Base-by-base conservation (phyloP, 2,888 invertebrate genomes). In the Drosophila pseudotakahashii region DNA sequence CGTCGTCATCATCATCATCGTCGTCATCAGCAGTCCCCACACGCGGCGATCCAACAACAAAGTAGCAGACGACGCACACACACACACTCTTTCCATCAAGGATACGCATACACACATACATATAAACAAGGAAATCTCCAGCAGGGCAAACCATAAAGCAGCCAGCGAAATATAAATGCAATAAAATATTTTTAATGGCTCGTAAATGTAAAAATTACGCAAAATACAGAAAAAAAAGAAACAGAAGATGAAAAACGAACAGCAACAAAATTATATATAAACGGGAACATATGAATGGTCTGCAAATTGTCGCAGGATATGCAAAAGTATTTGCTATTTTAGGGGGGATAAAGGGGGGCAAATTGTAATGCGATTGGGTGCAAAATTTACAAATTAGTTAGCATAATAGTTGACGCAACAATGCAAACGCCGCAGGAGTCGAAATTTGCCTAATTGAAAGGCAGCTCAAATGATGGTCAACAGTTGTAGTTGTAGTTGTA, bases 161-260 rank as follows among this genome's bases (percentile, higher is more conserved):
- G 78, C 80, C 83, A 80, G 64, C 75, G 71, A 80, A 82, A 82
- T 79, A 80, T 75, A 80, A 80, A 82, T 82, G 80, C 80, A 82
- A 80, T 80, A 82, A 80, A 80, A 82, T 80, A 80, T 82, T 82
- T 80, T 80, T 80, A 80, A 80, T 80, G 80, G 80, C 78, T 82
- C 83, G 83, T 80, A 80, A 80, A 80, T 82, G 80, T 78, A 76
- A 80, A 82, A 80, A 82, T 80, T 80, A 80, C 80, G 74, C 72
- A 81, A 79, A 76, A 79, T 73, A 78, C 59, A 70, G 36, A 73
- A 61, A 54, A 58, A 53, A 47, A 41, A 54, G 42, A 34, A 55
- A 19, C 10, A 30, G 7, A 14, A 23, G n/a, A 14, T 36, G 23
- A 13, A 71, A 59, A 41, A 42, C 19, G 44, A 53, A 61, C 6